Conservation (phyloP, 1,140 invertebrate species). For the Drosophila guanche region DNA sequence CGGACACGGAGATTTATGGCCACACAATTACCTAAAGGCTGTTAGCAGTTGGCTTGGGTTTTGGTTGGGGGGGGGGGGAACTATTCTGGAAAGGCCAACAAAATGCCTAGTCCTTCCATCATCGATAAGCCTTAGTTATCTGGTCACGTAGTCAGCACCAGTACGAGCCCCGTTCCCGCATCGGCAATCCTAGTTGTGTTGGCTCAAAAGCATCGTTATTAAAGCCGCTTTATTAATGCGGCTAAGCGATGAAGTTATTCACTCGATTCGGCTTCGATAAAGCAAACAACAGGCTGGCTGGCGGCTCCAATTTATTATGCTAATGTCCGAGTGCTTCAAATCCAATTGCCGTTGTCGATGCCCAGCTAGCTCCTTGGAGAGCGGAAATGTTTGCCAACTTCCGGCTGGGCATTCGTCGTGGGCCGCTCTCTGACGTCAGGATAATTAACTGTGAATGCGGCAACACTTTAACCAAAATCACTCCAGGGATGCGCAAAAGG, state of each 20-base stretch:
- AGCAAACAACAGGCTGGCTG: conserved; percentile 1
- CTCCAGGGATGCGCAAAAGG: conserved; percentile 7
- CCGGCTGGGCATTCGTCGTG: conserved; percentile 5
- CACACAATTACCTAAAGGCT: conserved; percentile 62
- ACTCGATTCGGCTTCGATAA: conserved; percentile 24
- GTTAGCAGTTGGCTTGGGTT: conserved; percentile 20
- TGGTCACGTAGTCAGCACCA: conserved; percentile 63
- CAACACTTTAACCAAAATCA: conserved; percentile 52
- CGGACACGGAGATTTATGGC: conserved; percentile 63
- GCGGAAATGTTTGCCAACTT: conserved; percentile 51
- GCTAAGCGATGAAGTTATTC: conserved; percentile 71
- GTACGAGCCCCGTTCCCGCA: neutral
- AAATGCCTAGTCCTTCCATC: neutral
- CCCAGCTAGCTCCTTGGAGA: conserved; percentile 7
- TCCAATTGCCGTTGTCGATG: conserved; percentile 6
- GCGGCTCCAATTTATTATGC: conserved; percentile 58
- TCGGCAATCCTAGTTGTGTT: no score
- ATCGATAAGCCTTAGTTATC: conserved; percentile 56
- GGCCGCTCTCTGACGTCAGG: conserved; percentile 51
- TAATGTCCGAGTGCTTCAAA: conserved; percentile 45
- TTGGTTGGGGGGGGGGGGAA: conserved; percentile 13
- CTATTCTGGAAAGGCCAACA: conserved; percentile 22
- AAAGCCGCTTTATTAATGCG: conserved; percentile 60
- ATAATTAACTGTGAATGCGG: conserved; percentile 71
- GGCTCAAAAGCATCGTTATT: conserved; percentile 31